Evolutionary conservation across 2,888 invertebrate genomes (phyloP).

Genomic region (Cynaeus angustus): DNA sequence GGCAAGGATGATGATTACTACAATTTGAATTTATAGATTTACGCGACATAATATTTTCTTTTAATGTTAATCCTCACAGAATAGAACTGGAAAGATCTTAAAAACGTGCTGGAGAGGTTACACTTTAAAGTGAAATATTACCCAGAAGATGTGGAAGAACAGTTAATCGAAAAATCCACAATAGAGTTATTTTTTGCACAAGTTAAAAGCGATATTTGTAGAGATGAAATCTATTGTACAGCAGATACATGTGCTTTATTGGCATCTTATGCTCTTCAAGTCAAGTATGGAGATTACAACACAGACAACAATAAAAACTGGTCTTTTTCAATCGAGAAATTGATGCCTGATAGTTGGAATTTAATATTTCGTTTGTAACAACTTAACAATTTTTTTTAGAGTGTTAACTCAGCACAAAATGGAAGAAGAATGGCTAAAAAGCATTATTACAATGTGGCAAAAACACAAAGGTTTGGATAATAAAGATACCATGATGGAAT

Average conservation of each 20-base stretch:
- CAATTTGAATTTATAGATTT: too few relatives aligned
- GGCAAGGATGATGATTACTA: too few relatives aligned
- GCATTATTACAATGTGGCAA: slow-evolving; percentile 98
- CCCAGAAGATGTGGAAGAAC: slow-evolving; percentile 98
- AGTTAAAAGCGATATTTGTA: slow-evolving; percentile 96
- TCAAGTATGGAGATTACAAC: slow-evolving; percentile 96
- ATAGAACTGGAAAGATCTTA: slow-evolving; percentile 62
- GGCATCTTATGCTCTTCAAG: slow-evolving; percentile 98
- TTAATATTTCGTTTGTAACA: slow-evolving; percentile 8
- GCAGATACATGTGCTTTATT: slow-evolving; percentile 98
- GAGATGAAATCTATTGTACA: slow-evolving; percentile 98
- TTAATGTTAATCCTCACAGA: slow-evolving; percentile 40
- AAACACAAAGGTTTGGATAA: slow-evolving; percentile 92
- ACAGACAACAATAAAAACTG: slow-evolving; percentile 85
- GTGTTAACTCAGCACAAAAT: slow-evolving; percentile 98
- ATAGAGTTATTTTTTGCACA: slow-evolving; percentile 93
- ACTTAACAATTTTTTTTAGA: slow-evolving; percentile 69
- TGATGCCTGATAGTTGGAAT: slow-evolving; percentile 88
- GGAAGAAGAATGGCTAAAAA: slow-evolving; percentile 97
- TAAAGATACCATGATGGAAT: slow-evolving; percentile 99
- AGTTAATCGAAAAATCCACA: slow-evolving; percentile 99
- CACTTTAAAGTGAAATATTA: slow-evolving; percentile 95
- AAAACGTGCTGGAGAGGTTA: slow-evolving; percentile 58
- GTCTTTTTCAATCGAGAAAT: slow-evolving; percentile 90
- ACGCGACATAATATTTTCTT: slow-evolving; percentile 6